A percentile compares a stretch with the other conserved stretches of the same genome.
phyloP scores from a whole-genome alignment of 2,797 vertebrate species.

The Enteromius paludinosus region DNA sequence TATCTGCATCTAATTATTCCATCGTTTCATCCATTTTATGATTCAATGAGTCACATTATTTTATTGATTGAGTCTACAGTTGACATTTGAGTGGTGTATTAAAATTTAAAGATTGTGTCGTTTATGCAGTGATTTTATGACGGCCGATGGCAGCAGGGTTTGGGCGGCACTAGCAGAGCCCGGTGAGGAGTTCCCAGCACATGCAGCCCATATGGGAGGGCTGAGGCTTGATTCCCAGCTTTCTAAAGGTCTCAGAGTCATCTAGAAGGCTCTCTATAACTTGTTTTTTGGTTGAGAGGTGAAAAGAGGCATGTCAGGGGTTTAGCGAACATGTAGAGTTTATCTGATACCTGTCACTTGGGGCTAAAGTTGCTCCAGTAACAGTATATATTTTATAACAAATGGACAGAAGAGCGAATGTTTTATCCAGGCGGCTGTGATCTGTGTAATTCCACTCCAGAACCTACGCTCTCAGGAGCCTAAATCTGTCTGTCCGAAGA shows the following conservation, averaged over 20 bases:
- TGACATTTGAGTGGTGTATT: slow-evolving; percentile 56
- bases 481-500: slow-evolving; percentile 44
- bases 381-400: slow-evolving; percentile 45
- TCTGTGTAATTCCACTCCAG: slow-evolving; percentile 16
- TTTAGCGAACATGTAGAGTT: slow-evolving; percentile 27
- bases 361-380: slow-evolving; percentile 24
- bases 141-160: slow-evolving; percentile 34
- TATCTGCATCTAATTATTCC: slow-evolving; percentile 55
- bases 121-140: slow-evolving; percentile 41
- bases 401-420: slow-evolving; percentile 27
- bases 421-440: slow-evolving; percentile 19
- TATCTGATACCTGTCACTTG: slow-evolving; percentile 43
- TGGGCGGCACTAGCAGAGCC: slow-evolving; percentile 27
- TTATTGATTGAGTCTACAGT: slow-evolving; percentile 59
- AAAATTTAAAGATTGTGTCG: slow-evolving; percentile 51
- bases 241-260: slow-evolving; percentile 20
- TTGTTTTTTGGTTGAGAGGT: slow-evolving; percentile 26
- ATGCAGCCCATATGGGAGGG: slow-evolving; percentile 43
- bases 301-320: slow-evolving; percentile 32
- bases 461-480: slow-evolving; percentile 18
- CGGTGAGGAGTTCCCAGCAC: slow-evolving; percentile 18
- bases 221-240: slow-evolving; percentile 19
- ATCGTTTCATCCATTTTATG: slow-evolving; percentile 47
- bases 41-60: slow-evolving; percentile 58
- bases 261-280: slow-evolving; percentile 5